Percentiles rank a stretch among this genome's conserved stretches.
Evolutionary conservation across 2,113 vertebrate species (phyloP).

Genomic region (Sorex araneus): DNA sequence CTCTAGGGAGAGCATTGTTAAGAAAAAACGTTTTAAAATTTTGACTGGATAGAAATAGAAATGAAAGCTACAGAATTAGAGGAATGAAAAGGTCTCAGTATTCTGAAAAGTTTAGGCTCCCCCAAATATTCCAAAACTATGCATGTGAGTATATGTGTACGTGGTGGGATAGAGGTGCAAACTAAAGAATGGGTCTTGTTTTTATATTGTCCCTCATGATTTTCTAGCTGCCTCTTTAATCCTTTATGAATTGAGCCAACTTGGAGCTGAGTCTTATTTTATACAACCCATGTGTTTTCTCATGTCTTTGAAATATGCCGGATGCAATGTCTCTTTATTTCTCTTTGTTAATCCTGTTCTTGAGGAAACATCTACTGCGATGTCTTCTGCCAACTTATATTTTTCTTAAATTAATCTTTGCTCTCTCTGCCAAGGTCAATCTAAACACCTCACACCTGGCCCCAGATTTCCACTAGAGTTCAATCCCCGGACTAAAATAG

Average conservation of each 20-base stretch:
- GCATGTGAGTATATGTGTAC: neutral
- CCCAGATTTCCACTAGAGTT: neutral
- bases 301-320: conserved; percentile 63
- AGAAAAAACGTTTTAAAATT: neutral
- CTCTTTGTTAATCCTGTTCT: conserved; percentile 73
- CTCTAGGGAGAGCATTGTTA: neutral
- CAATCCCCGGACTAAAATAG: conserved; percentile 1
- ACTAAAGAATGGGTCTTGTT: neutral
- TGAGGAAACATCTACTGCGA: conserved; percentile 55
- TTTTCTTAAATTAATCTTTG: conserved; percentile 61
- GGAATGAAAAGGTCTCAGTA: neutral
- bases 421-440: conserved; percentile 44
- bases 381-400: conserved; percentile 53
- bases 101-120: neutral
- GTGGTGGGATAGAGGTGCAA: neutral
- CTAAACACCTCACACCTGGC: conserved; percentile 61
- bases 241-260: conserved; percentile 57
- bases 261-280: conserved; percentile 56
- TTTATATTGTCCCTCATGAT: conserved; percentile 23
- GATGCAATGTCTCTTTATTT: conserved; percentile 60
- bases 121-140: conserved; percentile 44
- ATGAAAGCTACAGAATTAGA: neutral
- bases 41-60: neutral
- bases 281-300: conserved; percentile 67
- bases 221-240: conserved; percentile 49